These are phyloP conservation scores for Sprattus sprattus DNA, from an alignment of 2,113 vertebrate species.

Conservation along the genomic window DNA sequence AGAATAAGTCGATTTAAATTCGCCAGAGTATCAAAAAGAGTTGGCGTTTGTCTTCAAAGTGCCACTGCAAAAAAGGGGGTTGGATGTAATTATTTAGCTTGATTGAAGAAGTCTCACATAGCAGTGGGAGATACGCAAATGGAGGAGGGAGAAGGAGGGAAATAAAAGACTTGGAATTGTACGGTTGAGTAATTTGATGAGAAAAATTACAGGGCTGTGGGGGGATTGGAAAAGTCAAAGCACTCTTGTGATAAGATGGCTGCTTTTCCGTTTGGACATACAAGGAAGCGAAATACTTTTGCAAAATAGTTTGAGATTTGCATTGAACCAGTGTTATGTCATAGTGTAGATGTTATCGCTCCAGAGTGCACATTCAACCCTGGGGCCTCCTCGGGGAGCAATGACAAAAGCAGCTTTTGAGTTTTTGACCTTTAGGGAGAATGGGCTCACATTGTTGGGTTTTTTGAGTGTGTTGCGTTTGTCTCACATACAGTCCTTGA, in stretches of 20 bases:
- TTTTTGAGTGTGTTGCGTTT: neutral
- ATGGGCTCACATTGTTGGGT: too few species aligned
- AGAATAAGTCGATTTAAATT: neutral
- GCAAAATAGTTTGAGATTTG: neutral
- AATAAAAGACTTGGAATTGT: neutral
- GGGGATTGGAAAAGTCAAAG: too few species aligned
- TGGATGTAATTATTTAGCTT: neutral
- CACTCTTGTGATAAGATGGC: neutral
- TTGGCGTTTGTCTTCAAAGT: neutral
- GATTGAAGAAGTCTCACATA: neutral
- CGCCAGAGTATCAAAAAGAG: neutral
- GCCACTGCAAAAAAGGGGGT: neutral
- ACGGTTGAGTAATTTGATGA: neutral
- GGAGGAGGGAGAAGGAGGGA: neutral
- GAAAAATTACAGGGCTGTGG: neutral
- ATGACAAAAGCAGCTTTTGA: neutral
- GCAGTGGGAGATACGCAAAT: neutral
- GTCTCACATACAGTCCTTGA: too few species aligned
- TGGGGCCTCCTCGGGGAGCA: neutral
- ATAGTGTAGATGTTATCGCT: too few species aligned
- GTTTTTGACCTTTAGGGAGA: neutral
- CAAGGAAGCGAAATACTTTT: neutral
- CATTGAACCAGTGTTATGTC: neutral
- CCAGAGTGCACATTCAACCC: too few species aligned
- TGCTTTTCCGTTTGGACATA: neutral